Base-by-base conservation (phyloP, 1,140 invertebrate genomes). In the Temnothorax curvispinosus region DNA sequence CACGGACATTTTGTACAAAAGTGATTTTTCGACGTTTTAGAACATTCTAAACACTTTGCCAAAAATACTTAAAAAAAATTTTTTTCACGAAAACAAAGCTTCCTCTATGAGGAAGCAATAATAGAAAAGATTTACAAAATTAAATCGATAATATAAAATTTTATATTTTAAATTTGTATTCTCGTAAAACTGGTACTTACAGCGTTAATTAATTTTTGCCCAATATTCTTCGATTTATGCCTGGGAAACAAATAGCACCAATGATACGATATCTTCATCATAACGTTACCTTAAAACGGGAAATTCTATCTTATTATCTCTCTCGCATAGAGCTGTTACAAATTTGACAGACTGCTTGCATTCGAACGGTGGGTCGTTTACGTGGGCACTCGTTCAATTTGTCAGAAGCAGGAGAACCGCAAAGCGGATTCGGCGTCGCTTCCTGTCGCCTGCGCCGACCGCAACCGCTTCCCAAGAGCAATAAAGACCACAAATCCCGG, bases 401-500 rank as follows among this genome's bases (percentile, higher is more conserved):
- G 86, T 77, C 86, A 85, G 72, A 41, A 85, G 41, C 38, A 76
- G 41, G 21, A 58, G 86, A 76, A 77, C 81, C 86, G 64, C 69
- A 76, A 87, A 87, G 52, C 86, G 82, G 81, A 76, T 74, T 87
- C 47, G 80, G 71, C 80, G 69, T 64, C 35, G 44, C 44, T 89
- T 89, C 88, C 75, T 89, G 88, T 89, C 82, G 75, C 81, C 65
- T 56, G 75, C 52, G 54, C 8, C 75, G 81, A 80, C 87, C 88
- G 50, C 88, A 87, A 87, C 86, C 80, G 80, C 86, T 87, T 87
- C 86, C 80, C 80, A 84, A 62, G 80, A 84, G 54, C 38, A 74
- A 84, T 47, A 74, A 84, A 60, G 81, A 64, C 69, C 78, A 27
- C 80, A 47, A 81, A 75, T 87, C 78, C 21, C 67, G 80, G 76